Conservation (phyloP, 2,113 vertebrate genomes). For the Xiphophorus hellerii region DNA sequence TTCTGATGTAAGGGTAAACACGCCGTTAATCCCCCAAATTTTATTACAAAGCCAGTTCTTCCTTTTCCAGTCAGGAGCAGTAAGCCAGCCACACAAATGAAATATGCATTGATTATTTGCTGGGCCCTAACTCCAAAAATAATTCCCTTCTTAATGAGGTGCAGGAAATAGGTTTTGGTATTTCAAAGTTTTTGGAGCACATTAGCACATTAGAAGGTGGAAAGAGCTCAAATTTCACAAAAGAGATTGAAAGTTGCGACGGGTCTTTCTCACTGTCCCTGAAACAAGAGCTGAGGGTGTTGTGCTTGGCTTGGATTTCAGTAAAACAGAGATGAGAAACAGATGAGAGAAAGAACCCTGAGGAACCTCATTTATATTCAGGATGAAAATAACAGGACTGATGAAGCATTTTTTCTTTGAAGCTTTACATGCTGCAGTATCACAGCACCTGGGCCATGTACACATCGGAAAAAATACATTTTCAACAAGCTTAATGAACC, state of each 20-base stretch:
- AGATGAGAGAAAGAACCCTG: constrained; percentile 13
- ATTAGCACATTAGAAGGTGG: constrained; percentile 50
- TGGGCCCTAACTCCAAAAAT: constrained; percentile 33
- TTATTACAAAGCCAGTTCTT: not conserved
- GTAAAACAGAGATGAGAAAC: too few species aligned
- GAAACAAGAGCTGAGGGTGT: constrained; percentile 24
- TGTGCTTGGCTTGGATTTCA: constrained; percentile 29
- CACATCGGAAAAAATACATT: not conserved
- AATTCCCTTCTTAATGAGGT: constrained; percentile 40
- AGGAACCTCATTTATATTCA: constrained; percentile 61
- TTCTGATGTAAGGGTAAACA: too few species aligned
- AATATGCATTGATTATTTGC: constrained; percentile 21
- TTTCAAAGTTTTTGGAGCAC: constrained; percentile 25
- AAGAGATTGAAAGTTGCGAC: constrained; percentile 15
- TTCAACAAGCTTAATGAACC: not conserved
- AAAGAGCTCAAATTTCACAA: constrained; percentile 25
- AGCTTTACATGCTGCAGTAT: constrained; percentile 42
- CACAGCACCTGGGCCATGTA: not conserved
- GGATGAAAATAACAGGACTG: constrained; percentile 56
- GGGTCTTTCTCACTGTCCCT: constrained; percentile 43
- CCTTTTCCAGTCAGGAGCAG: not conserved
- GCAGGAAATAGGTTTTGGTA: constrained; percentile 18
- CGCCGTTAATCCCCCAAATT: not conserved
- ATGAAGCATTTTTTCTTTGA: constrained; percentile 51
- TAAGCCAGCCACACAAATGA: constrained; percentile 26